Base-by-base conservation (phyloP, 2,888 invertebrate genomes). In the Apoda limacodes region DNA sequence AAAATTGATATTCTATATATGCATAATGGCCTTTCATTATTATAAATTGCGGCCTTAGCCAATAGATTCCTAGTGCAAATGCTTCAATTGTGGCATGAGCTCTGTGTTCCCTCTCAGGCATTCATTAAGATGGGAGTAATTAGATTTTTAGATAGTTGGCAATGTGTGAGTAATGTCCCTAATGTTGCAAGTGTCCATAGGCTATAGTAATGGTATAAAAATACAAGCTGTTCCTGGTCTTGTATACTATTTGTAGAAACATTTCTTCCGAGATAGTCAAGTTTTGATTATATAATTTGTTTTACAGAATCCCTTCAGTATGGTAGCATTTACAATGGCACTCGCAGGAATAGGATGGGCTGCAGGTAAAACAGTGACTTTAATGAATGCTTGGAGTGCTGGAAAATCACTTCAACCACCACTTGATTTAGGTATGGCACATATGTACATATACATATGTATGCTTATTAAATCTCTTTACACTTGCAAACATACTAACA, bases 231-330 rank as follows among this genome's bases (percentile, higher is more conserved):
- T 17, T 17, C 5, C 17, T 17, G 7, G 7, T 17, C 5, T 17
- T 7, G 7, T 6, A 17, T 17, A 17, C 7, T 17, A 17, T 17
- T 6, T 17, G 17, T 17, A 17, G n/a, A n/a, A n/a, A n/a, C n/a
- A n/a, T n/a, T n/a, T n/a, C n/a, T n/a, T n/a, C n/a, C n/a, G n/a
- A n/a, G n/a, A n/a, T n/a, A n/a, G n/a, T n/a, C n/a, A 23, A 26
- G 22, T 27, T 6, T 25, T 21, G 21, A 12, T 11, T 6, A 11
- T 3, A 3, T 10, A 15, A 11, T 40, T 40, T 39, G 27, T 31
- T 41, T 82, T 82, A 35, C 68, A 89, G 88, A 85, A 90, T 81
- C 90, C 90, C 27, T 59, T 89, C 28, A 71, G 88, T 36, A 90
- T 89, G 88, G 85, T 87, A 23, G 74, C 87, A 35, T 78, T 89